These are phyloP conservation scores for Pseudomyrmex concolor DNA, from an alignment of 1,140 invertebrate species.

Conservation along the genomic window DNA sequence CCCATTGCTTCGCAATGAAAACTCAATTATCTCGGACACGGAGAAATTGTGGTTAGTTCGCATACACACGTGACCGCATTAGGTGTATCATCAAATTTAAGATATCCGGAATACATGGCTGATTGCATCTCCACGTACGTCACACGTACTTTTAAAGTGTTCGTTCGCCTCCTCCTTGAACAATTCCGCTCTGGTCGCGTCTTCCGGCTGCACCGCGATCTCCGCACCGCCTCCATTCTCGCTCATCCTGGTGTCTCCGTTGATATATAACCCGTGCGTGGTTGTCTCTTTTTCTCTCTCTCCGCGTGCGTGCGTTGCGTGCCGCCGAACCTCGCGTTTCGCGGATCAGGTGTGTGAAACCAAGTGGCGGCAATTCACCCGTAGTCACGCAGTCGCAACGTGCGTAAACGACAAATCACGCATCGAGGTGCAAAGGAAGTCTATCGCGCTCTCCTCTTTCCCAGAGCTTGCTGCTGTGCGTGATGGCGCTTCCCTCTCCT, in stretches of 20 bases:
- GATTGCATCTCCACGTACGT: background rate
- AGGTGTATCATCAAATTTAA: too few relatives aligned
- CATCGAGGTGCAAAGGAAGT: too few relatives aligned
- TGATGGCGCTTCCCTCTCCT: too few relatives aligned
- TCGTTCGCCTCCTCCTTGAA: background rate
- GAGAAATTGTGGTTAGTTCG: background rate
- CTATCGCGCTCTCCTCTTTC: too few relatives aligned
- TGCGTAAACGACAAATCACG: too few relatives aligned
- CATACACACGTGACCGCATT: too few relatives aligned
- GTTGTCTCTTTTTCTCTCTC: too few relatives aligned
- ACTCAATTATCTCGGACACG: background rate
- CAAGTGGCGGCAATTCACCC: too few relatives aligned
- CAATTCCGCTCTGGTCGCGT: background rate
- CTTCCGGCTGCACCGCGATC: background rate
- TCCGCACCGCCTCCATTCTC: background rate
- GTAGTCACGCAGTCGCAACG: too few relatives aligned
- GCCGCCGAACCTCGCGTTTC: background rate
- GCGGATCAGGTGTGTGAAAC: background rate
- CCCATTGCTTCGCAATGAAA: background rate
- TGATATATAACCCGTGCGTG: background rate
- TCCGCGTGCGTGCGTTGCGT: background rate
- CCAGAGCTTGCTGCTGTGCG: too few relatives aligned
- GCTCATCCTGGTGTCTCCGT: background rate
- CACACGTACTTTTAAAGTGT: conserved; percentile 88
- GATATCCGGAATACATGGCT: conserved; percentile 73